Percentiles rank a stretch among this genome's conserved stretches.
Conservation (phyloP, 2,113 vertebrate species). For the Cyanocitta stelleri region DNA sequence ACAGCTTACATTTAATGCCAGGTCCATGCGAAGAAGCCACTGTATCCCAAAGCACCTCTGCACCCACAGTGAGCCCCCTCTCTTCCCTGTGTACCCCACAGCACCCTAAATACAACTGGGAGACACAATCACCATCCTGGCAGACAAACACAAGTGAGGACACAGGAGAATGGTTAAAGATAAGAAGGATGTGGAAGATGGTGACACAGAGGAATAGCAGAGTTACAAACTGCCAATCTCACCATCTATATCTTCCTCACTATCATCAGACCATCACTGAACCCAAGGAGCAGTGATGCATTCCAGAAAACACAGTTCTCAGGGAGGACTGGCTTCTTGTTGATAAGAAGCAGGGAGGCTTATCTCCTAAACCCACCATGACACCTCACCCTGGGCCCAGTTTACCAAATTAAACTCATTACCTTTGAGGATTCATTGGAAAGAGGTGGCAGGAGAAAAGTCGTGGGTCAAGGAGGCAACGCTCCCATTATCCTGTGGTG, state of each 20-base stretch:
- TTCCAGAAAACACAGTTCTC: constrained; percentile 1
- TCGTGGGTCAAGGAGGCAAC: neutral
- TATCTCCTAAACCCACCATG: neutral
- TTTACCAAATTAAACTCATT: neutral
- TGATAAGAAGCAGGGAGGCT: neutral
- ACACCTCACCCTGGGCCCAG: neutral
- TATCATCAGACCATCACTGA: neutral
- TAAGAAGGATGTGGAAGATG: neutral
- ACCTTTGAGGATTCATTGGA: neutral
- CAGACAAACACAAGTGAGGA: neutral
- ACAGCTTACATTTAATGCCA: neutral
- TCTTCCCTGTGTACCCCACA: neutral
- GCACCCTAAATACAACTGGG: accelerated
- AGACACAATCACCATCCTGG: neutral
- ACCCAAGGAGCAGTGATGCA: neutral
- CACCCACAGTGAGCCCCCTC: accelerated
- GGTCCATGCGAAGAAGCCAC: neutral
- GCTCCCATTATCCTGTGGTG: neutral
- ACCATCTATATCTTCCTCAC: neutral
- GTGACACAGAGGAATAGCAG: neutral
- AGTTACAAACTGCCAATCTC: neutral
- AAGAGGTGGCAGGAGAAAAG: neutral
- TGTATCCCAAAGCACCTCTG: neutral
- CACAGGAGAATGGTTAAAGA: neutral
- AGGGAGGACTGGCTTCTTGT: neutral